Evolutionary conservation across 2,797 vertebrate species (phyloP).

Genomic region (Sebastolobus altivelis): DNA sequence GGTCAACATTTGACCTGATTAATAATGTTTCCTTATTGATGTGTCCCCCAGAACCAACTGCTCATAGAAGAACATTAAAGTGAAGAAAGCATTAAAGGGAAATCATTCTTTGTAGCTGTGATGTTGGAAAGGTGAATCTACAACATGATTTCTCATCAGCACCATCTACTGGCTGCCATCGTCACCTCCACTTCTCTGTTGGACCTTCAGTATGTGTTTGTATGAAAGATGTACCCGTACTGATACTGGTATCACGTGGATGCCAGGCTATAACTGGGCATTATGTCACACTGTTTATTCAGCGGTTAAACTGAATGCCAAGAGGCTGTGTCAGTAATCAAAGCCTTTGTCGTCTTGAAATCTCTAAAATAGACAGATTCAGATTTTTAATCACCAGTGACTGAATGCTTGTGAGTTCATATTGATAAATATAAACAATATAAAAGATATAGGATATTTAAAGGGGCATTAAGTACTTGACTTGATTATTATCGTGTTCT

Average conservation of each 20-base stretch:
- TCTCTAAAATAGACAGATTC: conserved; percentile 2
- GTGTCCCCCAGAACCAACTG: conserved; percentile 89
- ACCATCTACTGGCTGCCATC: conserved; percentile 53
- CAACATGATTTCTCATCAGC: conserved; percentile 57
- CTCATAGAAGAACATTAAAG: conserved; percentile 90
- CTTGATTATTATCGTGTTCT: background rate
- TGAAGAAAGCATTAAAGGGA: conserved; percentile 82
- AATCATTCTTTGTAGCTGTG: conserved; percentile 84
- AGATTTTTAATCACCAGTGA: background rate
- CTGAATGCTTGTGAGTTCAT: conserved; percentile 6
- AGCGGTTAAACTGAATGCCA: background rate
- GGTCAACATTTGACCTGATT: background rate
- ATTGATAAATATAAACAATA: background rate
- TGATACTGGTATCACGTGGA: conserved; percentile 14
- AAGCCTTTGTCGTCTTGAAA: conserved; percentile 6
- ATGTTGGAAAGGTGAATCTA: conserved; percentile 82
- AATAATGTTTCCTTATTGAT: conserved; percentile 18
- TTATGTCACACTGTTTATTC: conserved; percentile 20
- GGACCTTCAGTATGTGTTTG: conserved; percentile 31
- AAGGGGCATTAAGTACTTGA: conserved; percentile 40
- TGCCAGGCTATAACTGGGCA: conserved; percentile 18
- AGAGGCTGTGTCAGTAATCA: background rate
- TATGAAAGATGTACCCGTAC: conserved; percentile 29
- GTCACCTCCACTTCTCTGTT: conserved; percentile 36
- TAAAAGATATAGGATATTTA: conserved; percentile 20